Evolutionary conservation across 1,140 invertebrate genomes (phyloP).

Genomic region (Cydia amplana): DNA sequence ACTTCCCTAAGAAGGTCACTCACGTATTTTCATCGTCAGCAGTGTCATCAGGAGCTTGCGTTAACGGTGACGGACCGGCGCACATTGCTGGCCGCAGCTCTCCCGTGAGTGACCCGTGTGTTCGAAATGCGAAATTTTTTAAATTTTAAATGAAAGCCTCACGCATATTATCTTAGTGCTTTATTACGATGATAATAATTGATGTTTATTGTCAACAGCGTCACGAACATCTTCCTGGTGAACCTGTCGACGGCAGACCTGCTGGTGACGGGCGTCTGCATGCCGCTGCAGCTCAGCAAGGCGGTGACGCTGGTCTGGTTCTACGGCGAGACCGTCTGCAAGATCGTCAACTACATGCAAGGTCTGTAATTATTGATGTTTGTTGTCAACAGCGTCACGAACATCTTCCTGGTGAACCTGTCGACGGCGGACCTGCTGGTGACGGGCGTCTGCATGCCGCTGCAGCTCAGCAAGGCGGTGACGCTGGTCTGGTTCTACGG

Average conservation of each 20-base stretch:
- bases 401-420: constrained; percentile 94
- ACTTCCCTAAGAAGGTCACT: no score
- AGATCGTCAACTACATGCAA: constrained; percentile 87
- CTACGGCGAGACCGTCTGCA: constrained; percentile 86
- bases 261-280: constrained; percentile 89
- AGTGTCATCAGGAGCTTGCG: no score
- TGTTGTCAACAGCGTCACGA: constrained; percentile 87
- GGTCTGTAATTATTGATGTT: constrained; percentile 74
- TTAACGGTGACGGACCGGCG: no score
- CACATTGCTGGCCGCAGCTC: no score
- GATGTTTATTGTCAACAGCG: constrained; percentile 80
- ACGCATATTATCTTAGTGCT: no score
- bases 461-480: constrained; percentile 84
- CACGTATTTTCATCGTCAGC: no score
- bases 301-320: constrained; percentile 85
- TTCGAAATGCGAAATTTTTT: no score
- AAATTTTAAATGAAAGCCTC: no score
- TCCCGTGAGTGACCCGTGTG: no score
- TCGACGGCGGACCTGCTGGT: constrained; percentile 93
- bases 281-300: constrained; percentile 87
- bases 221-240: constrained; percentile 94
- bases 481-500: constrained; percentile 86
- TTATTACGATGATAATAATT: background rate
- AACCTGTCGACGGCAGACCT: constrained; percentile 94
- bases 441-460: constrained; percentile 89